Evolutionary conservation across 1,140 invertebrate genomes (phyloP), one percentile per base, ranked within the genome.

Genomic region (Adoxophyes honmai): DNA sequence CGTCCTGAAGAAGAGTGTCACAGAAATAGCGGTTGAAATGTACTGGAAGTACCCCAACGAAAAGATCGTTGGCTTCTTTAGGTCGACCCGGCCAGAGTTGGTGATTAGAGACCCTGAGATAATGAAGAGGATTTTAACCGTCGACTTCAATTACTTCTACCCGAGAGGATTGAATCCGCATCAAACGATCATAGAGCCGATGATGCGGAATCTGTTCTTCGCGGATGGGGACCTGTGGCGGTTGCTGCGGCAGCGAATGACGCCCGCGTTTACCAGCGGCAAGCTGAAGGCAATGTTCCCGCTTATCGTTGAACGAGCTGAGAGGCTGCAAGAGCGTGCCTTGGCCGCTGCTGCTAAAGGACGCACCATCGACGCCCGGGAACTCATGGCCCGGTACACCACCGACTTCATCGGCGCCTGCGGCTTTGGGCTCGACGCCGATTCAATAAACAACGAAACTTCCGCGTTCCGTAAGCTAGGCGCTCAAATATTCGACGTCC

Each of bases 271-370:
- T 66, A 90, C 90, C 0, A 89, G 89, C 0, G 88, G 88, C 33
- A 92, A 92, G 68, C 81, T 92, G 33, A 91, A 90, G 52, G 68
- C 75, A 0, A 92, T 92, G 89, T 91, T 91, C 42, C 70, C 76
- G 4, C 70, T 82, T 0, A 77, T 90, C 7, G 72, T 72, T n/a
- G 81, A 81, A 28, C 76, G 80, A 33, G 81, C 74, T 0, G 65
- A 88, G 56, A 57, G 36, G 21, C 72, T 78, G 37, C 90, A 61
- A 55, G 72, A 28, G 38, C 75, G 70, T 1, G 55, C 63, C 4
- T 36, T 67, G 6, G 60, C 11, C 0, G 63, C 66, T 0, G 64
- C 72, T 0, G 44, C 44, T 7, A 37, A 35, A 11, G 68, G 65
- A 0, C 13, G 21, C 1, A 36, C 64, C 68, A 65, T 89, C 28